phyloP scores from a whole-genome alignment of 2,888 invertebrate genomes.

The Zaprionus obscuricornis region DNA sequence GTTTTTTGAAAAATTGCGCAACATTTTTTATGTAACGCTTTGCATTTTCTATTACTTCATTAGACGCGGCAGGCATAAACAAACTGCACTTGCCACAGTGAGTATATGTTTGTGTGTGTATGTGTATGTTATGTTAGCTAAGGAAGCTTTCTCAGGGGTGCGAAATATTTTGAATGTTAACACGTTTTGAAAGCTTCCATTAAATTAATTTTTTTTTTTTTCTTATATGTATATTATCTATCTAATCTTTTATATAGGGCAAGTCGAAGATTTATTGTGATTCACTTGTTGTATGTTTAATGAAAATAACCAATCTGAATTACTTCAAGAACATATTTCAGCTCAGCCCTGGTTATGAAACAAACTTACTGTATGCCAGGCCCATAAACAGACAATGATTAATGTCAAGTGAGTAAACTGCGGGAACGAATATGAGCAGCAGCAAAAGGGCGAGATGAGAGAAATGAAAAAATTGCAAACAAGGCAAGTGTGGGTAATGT shows the following conservation, averaged over 20 bases:
- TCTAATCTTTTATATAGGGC: too few relatives aligned
- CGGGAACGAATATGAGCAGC: not conserved
- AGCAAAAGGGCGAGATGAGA: not conserved
- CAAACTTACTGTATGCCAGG: slow-evolving; percentile 31
- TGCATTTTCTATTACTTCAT: slow-evolving; percentile 77
- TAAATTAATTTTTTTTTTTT: slow-evolving; percentile 1
- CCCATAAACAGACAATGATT: slow-evolving; percentile 55
- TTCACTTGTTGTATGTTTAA: too few relatives aligned
- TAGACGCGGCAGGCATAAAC: slow-evolving; percentile 47
- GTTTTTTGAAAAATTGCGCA: slow-evolving; percentile 74
- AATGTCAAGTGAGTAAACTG: slow-evolving; percentile 39
- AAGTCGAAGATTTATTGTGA: too few relatives aligned
- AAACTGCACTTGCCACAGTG: slow-evolving; percentile 39
- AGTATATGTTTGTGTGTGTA: not conserved
- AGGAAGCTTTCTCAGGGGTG: slow-evolving; percentile 17
- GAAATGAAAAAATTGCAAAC: not conserved
- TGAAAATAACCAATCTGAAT: too few relatives aligned
- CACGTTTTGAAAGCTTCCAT: not conserved
- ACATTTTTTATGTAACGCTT: slow-evolving; percentile 74
- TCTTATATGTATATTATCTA: too few relatives aligned
- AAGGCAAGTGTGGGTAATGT: slow-evolving; percentile 20
- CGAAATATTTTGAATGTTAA: slow-evolving; percentile 1
- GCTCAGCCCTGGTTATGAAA: slow-evolving; percentile 23
- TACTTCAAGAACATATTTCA: too few relatives aligned
- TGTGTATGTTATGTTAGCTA: not conserved